Evolutionary conservation across 2,888 invertebrate genomes (phyloP), one percentile per base, ranked within the genome.

Genomic region (Bombyx huttoni): DNA sequence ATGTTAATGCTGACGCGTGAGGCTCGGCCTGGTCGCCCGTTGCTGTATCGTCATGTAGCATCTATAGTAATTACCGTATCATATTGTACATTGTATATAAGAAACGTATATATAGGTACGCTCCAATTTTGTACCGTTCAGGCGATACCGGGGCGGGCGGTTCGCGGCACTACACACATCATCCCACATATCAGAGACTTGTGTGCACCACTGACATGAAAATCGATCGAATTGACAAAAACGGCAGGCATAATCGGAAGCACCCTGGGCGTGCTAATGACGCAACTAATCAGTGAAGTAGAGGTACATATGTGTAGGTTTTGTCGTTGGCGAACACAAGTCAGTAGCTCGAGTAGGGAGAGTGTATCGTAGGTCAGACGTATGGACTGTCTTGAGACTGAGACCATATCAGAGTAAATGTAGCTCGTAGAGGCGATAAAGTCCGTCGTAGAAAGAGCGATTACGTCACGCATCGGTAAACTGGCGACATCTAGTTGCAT

Each of bases 11-110:
- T 73, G 81, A 76, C 73, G 78, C 81, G 78, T 74, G 78, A 76
- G 75, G 75, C 58, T 52, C 64, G 58, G 67, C 68, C 74, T 72
- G 71, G 71, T 70, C 75, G 74, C 63, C 77, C 75, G 78, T 75
- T 74, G 76, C 62, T 65, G 76, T 68, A 67, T 71, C 75, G 76
- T 78, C 77, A 74, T 64, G 75, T 78, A 79, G 81, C 69, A 69
- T 67, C 73, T 72, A 68, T 81, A 81, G 79, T 75, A 73, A 78
- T 77, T 76, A 80, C 77, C 75, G 70, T 82, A 79, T 79, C 75
- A 76, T 82, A 81, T 78, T 85, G 82, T 86, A 85, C 78, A 85
- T 87, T 85, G 86, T 86, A 84, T 86, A 87, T 87, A 84, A 80
- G 75, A 78, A 78, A 84, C 77, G 73, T 81, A 74, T 77, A 72